Evolutionary conservation across 2,113 vertebrate species (phyloP).

Genomic region (Nothobranchius furzeri): DNA sequence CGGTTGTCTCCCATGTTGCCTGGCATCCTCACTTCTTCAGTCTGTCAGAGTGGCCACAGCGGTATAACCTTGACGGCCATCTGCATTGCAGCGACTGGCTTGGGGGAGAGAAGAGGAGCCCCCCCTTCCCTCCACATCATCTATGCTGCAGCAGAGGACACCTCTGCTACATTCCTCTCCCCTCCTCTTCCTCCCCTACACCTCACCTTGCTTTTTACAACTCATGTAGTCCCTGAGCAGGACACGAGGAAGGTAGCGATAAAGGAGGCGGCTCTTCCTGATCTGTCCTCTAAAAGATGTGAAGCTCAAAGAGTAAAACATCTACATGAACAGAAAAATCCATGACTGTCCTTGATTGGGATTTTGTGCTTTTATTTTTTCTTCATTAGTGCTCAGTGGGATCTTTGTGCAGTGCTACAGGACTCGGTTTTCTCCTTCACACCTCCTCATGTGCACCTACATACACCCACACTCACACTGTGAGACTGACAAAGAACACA

Average conservation of each 20-base stretch:
- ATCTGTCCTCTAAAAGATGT: conserved; percentile 40
- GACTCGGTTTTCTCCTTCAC: conserved; percentile 10
- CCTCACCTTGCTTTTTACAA: conserved; percentile 16
- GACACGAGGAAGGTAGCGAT: conserved; percentile 14
- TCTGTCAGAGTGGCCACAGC: conserved; percentile 11
- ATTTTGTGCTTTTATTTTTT: conserved; percentile 10
- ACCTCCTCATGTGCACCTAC: conserved; percentile 27
- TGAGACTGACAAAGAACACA: conserved; percentile 28
- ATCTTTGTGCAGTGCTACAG: conserved; percentile 1
- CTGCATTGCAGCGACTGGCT: conserved; percentile 70
- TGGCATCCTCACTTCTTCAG: conserved; percentile 19
- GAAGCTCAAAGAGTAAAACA: conserved; percentile 10
- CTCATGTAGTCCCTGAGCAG: conserved; percentile 22
- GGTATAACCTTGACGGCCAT: conserved; percentile 67
- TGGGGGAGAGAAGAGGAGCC: conserved; percentile 12
- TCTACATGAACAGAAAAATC: too few species aligned
- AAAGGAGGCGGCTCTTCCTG: conserved; percentile 16
- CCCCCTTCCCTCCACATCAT: conserved; percentile 41
- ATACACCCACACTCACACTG: conserved; percentile 11
- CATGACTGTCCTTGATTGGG: conserved; percentile 11
- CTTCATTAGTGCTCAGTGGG: background rate
- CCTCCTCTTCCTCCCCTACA: background rate
- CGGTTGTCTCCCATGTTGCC: background rate
- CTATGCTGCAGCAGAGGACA: conserved; percentile 55
- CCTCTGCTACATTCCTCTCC: conserved; percentile 30